These are phyloP conservation scores for Campodea augens DNA, from an alignment of 1,140 invertebrate genomes.

Conservation along the genomic window DNA sequence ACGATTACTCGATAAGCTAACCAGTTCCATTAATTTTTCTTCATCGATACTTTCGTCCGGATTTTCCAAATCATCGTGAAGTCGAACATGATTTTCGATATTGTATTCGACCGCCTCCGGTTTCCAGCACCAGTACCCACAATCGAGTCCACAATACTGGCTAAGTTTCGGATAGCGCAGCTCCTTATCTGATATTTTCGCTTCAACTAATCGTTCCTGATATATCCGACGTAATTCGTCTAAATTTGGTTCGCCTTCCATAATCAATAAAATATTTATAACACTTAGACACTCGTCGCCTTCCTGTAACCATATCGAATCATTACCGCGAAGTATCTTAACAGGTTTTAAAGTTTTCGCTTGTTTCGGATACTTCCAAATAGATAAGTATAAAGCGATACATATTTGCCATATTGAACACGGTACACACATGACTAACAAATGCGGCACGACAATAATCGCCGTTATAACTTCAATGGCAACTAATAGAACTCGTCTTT, in stretches of 20 bases:
- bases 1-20: background rate
- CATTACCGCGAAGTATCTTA: too few relatives aligned
- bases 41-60: background rate
- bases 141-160: background rate
- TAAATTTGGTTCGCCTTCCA: background rate
- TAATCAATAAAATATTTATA: background rate
- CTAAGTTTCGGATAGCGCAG: background rate
- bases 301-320: background rate
- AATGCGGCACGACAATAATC: background rate
- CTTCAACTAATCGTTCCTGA: background rate
- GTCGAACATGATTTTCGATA: background rate
- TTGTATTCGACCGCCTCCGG: background rate
- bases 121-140: background rate
- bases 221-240: background rate
- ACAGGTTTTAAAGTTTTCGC: background rate
- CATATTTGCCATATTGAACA: background rate
- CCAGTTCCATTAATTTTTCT: background rate
- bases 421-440: background rate
- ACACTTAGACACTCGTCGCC: background rate
- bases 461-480: background rate
- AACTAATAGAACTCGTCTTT: background rate
- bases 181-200: background rate
- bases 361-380: background rate
- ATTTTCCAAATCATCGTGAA: background rate
- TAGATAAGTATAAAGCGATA: background rate